Evolutionary conservation across 2,888 invertebrate genomes (phyloP).

Genomic region (Ophion slaviceki): DNA sequence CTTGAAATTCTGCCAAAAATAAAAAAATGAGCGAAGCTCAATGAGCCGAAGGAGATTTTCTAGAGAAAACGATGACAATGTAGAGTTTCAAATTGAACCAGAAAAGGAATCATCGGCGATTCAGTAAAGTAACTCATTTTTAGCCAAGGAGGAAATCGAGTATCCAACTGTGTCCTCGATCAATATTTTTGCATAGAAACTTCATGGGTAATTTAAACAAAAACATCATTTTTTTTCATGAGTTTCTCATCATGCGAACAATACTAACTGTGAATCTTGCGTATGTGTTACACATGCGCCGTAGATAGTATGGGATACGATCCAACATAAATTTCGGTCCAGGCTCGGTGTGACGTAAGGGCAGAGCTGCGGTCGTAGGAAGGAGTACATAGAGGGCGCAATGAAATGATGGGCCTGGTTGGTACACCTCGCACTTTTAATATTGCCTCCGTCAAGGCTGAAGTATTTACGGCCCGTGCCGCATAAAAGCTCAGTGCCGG

Average conservation of each 20-base stretch:
- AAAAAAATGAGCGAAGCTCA: too few species aligned
- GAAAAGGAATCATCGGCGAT: too few species aligned
- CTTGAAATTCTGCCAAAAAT: too few species aligned
- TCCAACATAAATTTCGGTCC: conserved; percentile 78
- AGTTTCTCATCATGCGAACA: background rate
- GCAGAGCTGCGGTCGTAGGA: conserved; percentile 1
- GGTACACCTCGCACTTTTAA: conserved; percentile 79
- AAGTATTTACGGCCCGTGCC: conserved; percentile 79
- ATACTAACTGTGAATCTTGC: background rate
- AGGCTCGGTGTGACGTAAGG: conserved; percentile 48
- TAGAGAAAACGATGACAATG: too few species aligned
- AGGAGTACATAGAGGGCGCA: conserved; percentile 59
- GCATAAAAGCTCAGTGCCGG: conserved; percentile 69
- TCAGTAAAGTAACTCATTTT: too few species aligned
- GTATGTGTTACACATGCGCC: conserved; percentile 1
- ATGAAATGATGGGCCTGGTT: conserved; percentile 75
- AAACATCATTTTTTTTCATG: background rate
- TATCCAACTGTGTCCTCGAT: background rate
- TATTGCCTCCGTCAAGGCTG: conserved; percentile 80
- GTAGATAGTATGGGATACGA: background rate
- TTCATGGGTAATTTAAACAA: background rate
- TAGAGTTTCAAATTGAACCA: too few species aligned
- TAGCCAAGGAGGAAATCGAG: too few species aligned
- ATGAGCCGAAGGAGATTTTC: too few species aligned
- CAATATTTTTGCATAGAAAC: background rate